Base-by-base conservation (phyloP, 1,140 invertebrate genomes). In the Ostrea denselamellosa region DNA sequence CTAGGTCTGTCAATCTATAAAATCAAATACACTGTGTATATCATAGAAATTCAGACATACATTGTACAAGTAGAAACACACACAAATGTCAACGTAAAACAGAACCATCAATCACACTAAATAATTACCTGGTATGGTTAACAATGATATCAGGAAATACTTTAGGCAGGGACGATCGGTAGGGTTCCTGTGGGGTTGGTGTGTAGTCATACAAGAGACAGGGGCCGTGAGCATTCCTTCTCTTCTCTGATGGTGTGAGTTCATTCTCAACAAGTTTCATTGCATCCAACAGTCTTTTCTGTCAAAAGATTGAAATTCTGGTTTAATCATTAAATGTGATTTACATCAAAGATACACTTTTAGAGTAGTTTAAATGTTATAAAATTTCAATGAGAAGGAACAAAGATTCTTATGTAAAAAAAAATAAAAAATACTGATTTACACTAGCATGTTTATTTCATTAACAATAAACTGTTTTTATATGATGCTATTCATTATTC, bases 161-260 rank as follows among this genome's bases (percentile, higher is more conserved):
- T 28, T 95, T 95, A 3, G 97, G 96, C 0, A 96, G 44, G 86
- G 93, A 91, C 51, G 95, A 95, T 17, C 89, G 88, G 87, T 93
- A 95, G 25, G 92, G 92, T 92, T 96, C 97, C 86, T 96, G 93
- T 91, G 95, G 93, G 65, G 96, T 95, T 0, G 95, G 58, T 0
- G 96, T 96, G 93, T 97, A 97, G 51, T 91, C 84, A 86, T 97
- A 98, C 58, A 98, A 93, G 22, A 96, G 95, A 97, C 98, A 98
- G 0, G 97, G 97, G 0, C 98, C 98, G 93, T 98, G 97, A 4
- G 91, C 93, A 94, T 99, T 99, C 9, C 98, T 95, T 25, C 95
- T 94, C 10, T 94, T 95, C 95, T 99, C 98, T 86, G 97, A 97
- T 5, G 94, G 90, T 0, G 96, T 97, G 44, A 99, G 95, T 51